Evolutionary conservation across 2,113 vertebrate species (phyloP).

Genomic region (Calcarius ornatus): DNA sequence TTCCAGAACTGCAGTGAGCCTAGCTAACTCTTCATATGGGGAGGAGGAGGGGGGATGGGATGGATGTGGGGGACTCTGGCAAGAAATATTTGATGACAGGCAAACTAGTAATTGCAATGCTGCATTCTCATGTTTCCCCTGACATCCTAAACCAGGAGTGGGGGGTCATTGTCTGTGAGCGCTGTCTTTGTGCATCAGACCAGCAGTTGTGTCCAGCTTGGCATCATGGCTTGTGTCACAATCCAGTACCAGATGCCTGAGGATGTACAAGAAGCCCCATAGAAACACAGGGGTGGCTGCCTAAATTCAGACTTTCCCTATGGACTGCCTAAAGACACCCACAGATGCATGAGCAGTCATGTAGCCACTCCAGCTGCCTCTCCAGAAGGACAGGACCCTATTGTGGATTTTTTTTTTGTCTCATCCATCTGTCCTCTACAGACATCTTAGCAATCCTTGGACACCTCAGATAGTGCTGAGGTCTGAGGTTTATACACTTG

Average conservation of each 20-base stretch:
- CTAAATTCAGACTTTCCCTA: background rate
- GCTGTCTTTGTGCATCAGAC: background rate
- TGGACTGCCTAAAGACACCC: background rate
- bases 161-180: background rate
- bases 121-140: background rate
- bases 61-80: background rate
- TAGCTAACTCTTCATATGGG: background rate
- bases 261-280: background rate
- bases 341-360: background rate
- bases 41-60: background rate
- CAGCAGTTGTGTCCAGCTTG: background rate
- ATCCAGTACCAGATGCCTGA: background rate
- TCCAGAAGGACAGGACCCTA: background rate
- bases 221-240: background rate
- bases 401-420: background rate
- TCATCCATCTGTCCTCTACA: background rate
- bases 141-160: background rate
- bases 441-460: background rate
- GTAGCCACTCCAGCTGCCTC: background rate
- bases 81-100: background rate
- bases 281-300: accelerated
- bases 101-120: background rate
- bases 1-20: background rate
- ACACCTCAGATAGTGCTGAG: background rate
- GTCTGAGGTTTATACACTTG: background rate